phyloP scores from a whole-genome alignment of 2,888 invertebrate species.

The Ormia ochracea region DNA sequence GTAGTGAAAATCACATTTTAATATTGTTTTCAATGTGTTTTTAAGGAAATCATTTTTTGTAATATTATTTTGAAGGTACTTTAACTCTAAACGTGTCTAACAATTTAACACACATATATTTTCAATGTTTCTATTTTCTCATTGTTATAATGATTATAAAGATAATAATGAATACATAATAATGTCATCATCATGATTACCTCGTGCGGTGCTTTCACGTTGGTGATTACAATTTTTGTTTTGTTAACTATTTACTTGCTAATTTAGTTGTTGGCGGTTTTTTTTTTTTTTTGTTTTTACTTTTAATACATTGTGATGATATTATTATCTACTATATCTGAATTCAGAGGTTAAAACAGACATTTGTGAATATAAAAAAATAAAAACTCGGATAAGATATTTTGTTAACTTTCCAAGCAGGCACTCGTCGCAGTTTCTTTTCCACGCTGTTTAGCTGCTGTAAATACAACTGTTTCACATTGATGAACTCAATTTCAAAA shows the following conservation, averaged over 20 bases:
- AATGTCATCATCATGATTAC: conserved; percentile 44
- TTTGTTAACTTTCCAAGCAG: conserved; percentile 1
- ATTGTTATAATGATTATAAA: conserved; percentile 17
- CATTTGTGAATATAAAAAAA: neutral
- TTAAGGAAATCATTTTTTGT: conserved; percentile 31
- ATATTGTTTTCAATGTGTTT: neutral
- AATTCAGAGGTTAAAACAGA: neutral
- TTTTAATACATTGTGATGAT: neutral
- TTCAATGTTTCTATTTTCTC: conserved; percentile 12
- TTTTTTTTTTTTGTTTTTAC: neutral
- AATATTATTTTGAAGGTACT: conserved; percentile 8
- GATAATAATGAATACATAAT: conserved; percentile 32
- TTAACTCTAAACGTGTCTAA: conserved; percentile 2
- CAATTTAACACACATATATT: neutral
- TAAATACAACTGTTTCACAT: too few relatives aligned
- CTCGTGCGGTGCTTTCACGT: conserved; percentile 35
- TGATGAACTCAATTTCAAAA: too few relatives aligned
- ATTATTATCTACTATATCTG: conserved; percentile 31
- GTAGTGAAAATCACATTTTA: conserved; percentile 29
- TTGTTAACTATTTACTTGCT: conserved; percentile 20
- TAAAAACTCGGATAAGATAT: conserved; percentile 3
- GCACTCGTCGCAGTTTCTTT: too few relatives aligned
- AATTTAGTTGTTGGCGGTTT: conserved; percentile 2
- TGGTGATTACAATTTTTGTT: conserved; percentile 22
- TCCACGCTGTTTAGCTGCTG: too few relatives aligned